These are phyloP conservation scores for Mirounga angustirostris DNA, from an alignment of 2,113 vertebrate genomes.

Conservation along the genomic window DNA sequence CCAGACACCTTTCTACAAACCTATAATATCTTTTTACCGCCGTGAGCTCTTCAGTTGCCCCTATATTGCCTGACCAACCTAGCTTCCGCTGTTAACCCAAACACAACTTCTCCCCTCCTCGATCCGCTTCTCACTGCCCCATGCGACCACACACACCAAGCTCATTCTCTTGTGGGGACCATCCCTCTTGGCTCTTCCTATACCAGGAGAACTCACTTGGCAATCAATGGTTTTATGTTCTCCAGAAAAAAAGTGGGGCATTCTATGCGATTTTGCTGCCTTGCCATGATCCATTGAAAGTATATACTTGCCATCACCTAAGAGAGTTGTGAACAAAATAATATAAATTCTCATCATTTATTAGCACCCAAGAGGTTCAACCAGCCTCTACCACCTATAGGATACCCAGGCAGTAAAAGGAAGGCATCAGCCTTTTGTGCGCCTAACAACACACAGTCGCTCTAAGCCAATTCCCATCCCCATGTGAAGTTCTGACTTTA, in stretches of 20 bases:
- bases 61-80: background rate
- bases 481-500: background rate
- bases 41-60: background rate
- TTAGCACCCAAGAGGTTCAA: background rate
- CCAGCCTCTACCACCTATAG: accelerated
- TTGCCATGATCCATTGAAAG: background rate
- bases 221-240: background rate
- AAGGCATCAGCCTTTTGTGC: background rate
- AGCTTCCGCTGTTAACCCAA: background rate
- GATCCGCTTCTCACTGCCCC: accelerated
- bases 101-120: background rate
- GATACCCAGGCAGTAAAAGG: background rate
- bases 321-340: background rate
- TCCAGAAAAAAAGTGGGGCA: background rate
- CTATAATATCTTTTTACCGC: background rate
- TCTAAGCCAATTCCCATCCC: background rate
- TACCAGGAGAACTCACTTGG: background rate
- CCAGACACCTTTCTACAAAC: background rate
- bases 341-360: background rate
- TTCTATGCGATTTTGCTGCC: background rate
- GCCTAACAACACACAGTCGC: background rate
- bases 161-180: background rate
- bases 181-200: background rate
- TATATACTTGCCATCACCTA: background rate
- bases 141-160: accelerated